These are phyloP conservation scores for Paracanthobrama guichenoti DNA, from an alignment of 2,113 vertebrate species.

Conservation along the genomic window DNA sequence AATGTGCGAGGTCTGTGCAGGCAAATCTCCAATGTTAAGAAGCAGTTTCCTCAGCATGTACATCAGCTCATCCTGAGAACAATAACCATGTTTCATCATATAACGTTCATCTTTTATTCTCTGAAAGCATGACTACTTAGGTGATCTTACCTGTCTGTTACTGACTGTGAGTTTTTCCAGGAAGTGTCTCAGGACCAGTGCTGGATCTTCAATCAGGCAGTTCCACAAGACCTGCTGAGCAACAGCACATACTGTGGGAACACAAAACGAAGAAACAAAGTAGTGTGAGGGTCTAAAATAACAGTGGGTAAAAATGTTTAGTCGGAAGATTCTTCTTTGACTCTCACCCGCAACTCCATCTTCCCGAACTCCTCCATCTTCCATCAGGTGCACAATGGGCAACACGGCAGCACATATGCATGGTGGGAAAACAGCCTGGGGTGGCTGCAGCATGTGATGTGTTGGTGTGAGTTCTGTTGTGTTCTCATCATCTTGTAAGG, in stretches of 20 bases:
- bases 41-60: constrained; percentile 97
- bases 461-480: constrained; percentile 94
- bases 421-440: constrained; percentile 96
- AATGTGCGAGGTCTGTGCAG: constrained; percentile 97
- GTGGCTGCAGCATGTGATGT: constrained; percentile 92
- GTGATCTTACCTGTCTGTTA: constrained; percentile 87
- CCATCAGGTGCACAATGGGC: constrained; percentile 97
- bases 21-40: constrained; percentile 95
- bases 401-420: constrained; percentile 98
- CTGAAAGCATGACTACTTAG: not conserved
- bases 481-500: constrained; percentile 87
- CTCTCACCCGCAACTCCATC: constrained; percentile 92
- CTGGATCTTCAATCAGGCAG: constrained; percentile 97
- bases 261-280: constrained; percentile 36
- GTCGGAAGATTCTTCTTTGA: not conserved
- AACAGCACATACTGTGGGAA: constrained; percentile 88
- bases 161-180: constrained; percentile 97
- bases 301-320: not conserved
- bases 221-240: constrained; percentile 99
- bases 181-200: constrained; percentile 95
- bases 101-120: not conserved
- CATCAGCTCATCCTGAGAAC: constrained; percentile 92
- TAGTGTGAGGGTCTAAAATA: not conserved
- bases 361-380: constrained; percentile 95
- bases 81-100: constrained; percentile 19